These are phyloP conservation scores for Sylvia borin DNA, from an alignment of 2,797 vertebrate species.

Conservation along the genomic window DNA sequence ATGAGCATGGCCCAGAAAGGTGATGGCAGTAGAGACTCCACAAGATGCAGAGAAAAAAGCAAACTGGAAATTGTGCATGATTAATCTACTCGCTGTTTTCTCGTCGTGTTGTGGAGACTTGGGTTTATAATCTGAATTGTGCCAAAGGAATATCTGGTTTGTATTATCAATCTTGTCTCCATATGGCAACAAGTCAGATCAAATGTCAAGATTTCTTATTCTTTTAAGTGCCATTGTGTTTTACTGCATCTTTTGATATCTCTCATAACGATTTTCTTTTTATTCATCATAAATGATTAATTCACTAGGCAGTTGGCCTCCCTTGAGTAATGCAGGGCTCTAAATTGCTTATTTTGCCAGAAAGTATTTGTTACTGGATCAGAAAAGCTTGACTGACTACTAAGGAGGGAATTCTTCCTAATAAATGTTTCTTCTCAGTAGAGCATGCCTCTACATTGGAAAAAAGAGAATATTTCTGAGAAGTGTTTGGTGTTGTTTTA, in stretches of 20 bases:
- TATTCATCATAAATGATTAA: slow-evolving; percentile 5
- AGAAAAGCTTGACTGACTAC: background rate
- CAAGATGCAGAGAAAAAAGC: background rate
- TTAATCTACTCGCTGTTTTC: background rate
- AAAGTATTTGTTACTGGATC: background rate
- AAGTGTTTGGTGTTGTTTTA: background rate
- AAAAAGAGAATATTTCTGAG: background rate
- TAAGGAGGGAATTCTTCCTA: background rate
- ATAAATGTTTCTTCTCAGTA: background rate
- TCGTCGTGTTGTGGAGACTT: background rate
- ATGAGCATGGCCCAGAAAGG: background rate
- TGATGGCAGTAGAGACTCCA: background rate
- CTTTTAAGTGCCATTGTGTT: background rate
- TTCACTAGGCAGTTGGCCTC: background rate
- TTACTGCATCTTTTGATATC: slow-evolving; percentile 2
- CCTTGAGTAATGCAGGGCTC: background rate
- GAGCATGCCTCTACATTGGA: background rate
- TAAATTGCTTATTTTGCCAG: background rate
- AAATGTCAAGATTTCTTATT: background rate
- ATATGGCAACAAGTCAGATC: background rate
- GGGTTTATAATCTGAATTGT: background rate
- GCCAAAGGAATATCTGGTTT: slow-evolving; percentile 1
- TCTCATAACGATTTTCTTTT: background rate
- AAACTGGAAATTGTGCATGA: background rate
- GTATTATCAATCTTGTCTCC: slow-evolving; percentile 11